Base-by-base conservation (phyloP, 2,888 invertebrate genomes). In the Eupithecia centaureata region DNA sequence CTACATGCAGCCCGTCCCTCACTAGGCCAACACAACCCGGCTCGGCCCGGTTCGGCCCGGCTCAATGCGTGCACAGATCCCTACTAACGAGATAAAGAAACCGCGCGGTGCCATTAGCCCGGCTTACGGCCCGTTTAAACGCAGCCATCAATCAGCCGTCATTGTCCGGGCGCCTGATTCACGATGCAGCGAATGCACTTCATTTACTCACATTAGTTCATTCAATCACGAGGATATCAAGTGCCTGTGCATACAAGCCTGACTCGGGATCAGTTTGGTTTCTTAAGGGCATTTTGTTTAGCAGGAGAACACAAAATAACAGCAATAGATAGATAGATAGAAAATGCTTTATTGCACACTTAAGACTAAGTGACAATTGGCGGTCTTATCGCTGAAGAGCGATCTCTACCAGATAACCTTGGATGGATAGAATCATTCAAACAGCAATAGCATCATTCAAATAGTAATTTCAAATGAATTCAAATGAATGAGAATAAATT, bases 111-210 rank as follows among this genome's bases (percentile, higher is more conserved):
- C 73, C 73, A 77, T 78, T 78, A 76, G 80, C 77, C 79, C 76
- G 73, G 73, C 74, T 71, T 65, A 72, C 70, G 74, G 73, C 56
- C 61, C 73, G 75, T 77, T 79, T 81, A 79, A 77, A 75, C 68
- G 80, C 74, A 69, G 51, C 63, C 67, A 80, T 80, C 80, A 82
- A 82, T 82, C 81, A 82, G 74, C 68, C 56, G 64, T 64, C 66
- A 82, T 82, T 81, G 82, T 80, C 27, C 38, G 42, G 62, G 63
- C 60, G 38, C 59, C 59, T 22, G 52, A 28, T 30, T 28, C 56
- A 30, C 56, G 52, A 56, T 22, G 47, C 47, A 47, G 18, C 47
- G 12, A 22, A 8, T 47, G 47, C 47, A 47, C 47, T 47, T 22
- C 47, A 22, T 47, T 10, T 22, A 47, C 47, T 22, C 22, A 22